A percentile compares a stretch with the other conserved stretches of the same genome.
phyloP scores from a whole-genome alignment of 2,888 invertebrate species.

The Agriopis aurantiaria region DNA sequence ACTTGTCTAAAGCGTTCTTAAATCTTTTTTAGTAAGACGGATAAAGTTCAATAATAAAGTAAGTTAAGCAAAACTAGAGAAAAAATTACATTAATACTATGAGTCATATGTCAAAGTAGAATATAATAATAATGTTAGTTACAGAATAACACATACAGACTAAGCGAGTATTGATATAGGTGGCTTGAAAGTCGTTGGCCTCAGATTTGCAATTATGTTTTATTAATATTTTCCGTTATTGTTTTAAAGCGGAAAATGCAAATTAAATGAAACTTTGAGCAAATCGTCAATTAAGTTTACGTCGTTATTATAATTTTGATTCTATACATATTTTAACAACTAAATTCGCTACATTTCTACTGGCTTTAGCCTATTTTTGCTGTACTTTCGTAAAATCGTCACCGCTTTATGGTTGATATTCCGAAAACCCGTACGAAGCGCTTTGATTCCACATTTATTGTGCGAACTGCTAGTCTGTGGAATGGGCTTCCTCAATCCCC shows the following conservation, averaged over 20 bases:
- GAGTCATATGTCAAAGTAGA: conserved; percentile 30
- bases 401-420: too few species aligned
- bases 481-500: too few species aligned
- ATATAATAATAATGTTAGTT: conserved; percentile 5
- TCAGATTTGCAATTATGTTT: conserved; percentile 37
- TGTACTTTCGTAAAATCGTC: too few species aligned
- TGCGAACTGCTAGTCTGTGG: too few species aligned
- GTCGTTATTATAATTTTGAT: neutral
- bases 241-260: conserved; percentile 30
- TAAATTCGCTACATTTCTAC: too few species aligned
- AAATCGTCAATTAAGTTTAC: neutral
- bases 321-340: too few species aligned
- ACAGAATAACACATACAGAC: neutral
- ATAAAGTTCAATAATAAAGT: neutral
- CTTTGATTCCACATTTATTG: too few species aligned
- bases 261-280: conserved; percentile 12
- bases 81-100: conserved; percentile 6
- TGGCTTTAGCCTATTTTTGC: too few species aligned
- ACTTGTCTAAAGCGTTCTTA: too few species aligned
- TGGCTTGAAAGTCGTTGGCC: conserved; percentile 43
- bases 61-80: neutral
- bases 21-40: too few species aligned
- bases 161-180: neutral
- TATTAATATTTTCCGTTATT: conserved; percentile 42
- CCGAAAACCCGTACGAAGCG: too few species aligned